Evolutionary conservation across 2,888 invertebrate species (phyloP).

Genomic region (Chrysolina haemoptera): DNA sequence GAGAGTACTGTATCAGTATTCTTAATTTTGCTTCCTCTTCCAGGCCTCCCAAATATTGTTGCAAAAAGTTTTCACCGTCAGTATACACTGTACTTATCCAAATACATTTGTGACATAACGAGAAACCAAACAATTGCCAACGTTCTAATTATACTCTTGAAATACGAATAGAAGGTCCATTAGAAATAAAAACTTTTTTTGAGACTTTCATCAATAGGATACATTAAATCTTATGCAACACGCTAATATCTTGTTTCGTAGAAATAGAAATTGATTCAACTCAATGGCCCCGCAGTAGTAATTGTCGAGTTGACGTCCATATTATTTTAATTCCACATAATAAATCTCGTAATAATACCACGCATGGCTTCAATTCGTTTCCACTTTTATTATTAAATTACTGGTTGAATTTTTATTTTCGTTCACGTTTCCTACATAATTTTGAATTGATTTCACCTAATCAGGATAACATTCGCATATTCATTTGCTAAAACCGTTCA

Average conservation of each 20-base stretch:
- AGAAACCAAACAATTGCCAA: background rate
- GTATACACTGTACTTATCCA: too few relatives aligned
- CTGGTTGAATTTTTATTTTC: constrained; percentile 31
- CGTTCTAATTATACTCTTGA: background rate
- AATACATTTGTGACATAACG: background rate
- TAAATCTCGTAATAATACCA: constrained; percentile 46
- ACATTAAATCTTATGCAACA: constrained; percentile 26
- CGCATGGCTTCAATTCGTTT: constrained; percentile 41
- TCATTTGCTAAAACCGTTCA: constrained; percentile 8
- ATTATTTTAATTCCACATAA: constrained; percentile 43
- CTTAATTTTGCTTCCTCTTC: too few relatives aligned
- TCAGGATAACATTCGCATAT: constrained; percentile 26
- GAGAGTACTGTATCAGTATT: too few relatives aligned
- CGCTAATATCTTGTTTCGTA: constrained; percentile 26
- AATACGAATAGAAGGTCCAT: background rate
- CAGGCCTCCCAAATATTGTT: too few relatives aligned
- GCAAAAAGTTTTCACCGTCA: too few relatives aligned
- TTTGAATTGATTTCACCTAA: constrained; percentile 39
- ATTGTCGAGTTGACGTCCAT: constrained; percentile 43
- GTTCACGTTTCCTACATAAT: constrained; percentile 33
- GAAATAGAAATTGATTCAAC: constrained; percentile 29
- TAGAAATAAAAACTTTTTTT: background rate
- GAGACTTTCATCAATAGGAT: constrained; percentile 8
- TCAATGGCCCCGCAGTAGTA: constrained; percentile 24
- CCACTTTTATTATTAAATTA: constrained; percentile 45